Evolutionary conservation across 2,113 vertebrate genomes (phyloP).

Genomic region (Menura novaehollandiae): DNA sequence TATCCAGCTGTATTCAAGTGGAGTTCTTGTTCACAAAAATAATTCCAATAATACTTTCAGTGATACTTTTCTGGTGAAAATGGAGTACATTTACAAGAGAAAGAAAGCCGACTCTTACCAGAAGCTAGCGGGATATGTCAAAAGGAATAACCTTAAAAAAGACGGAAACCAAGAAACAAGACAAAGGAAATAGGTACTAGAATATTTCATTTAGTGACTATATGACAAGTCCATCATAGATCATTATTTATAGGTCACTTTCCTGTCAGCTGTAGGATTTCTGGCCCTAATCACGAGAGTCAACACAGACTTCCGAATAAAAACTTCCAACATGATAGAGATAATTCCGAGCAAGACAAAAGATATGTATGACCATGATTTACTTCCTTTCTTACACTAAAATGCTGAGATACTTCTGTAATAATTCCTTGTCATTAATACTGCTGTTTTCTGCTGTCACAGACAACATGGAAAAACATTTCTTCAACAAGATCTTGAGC

Average conservation of each 20-base stretch:
- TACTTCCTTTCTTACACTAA: conserved; percentile 65
- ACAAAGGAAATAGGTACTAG: conserved; percentile 71
- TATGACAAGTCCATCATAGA: conserved; percentile 68
- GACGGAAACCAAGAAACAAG: conserved; percentile 66
- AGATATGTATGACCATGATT: conserved; percentile 40
- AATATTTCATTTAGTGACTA: conserved; percentile 73
- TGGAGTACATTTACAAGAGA: neutral
- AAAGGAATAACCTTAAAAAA: conserved; percentile 67
- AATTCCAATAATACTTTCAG: neutral
- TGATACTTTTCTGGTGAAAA: neutral
- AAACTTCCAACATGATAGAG: conserved; percentile 72
- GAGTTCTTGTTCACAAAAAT: neutral
- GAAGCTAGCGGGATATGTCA: conserved; percentile 12
- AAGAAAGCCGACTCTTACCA: conserved; percentile 31
- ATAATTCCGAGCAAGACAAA: conserved; percentile 65
- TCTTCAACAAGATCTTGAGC: neutral
- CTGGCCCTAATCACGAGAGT: conserved; percentile 73
- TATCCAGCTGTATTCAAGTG: neutral
- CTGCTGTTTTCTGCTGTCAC: conserved; percentile 9
- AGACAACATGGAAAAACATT: conserved; percentile 9
- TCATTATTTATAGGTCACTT: conserved; percentile 77
- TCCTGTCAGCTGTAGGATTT: conserved; percentile 75
- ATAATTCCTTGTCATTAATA: conserved; percentile 52
- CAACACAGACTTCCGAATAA: conserved; percentile 77
- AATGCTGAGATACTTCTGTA: conserved; percentile 63